These are phyloP conservation scores for Cariama cristata DNA, from an alignment of 2,113 vertebrate species.

Conservation along the genomic window DNA sequence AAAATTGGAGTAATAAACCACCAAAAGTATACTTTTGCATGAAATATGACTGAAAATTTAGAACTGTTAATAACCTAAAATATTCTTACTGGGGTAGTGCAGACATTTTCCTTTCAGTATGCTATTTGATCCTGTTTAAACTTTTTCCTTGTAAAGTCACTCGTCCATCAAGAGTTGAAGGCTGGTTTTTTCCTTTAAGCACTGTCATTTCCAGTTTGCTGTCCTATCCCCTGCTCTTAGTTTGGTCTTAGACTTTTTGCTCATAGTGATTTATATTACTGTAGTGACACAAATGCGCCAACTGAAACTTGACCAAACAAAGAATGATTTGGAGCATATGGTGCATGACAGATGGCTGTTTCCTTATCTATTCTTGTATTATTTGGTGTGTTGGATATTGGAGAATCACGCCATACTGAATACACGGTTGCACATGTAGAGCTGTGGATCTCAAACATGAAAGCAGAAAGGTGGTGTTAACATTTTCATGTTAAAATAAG, in stretches of 20 bases:
- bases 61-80: background rate
- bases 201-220: background rate
- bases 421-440: background rate
- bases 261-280: constrained; percentile 7
- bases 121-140: background rate
- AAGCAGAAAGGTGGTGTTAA: background rate
- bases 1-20: background rate
- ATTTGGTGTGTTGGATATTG: background rate
- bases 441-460: background rate
- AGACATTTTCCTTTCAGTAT: background rate
- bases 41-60: background rate
- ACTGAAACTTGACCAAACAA: constrained; percentile 23
- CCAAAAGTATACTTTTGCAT: background rate
- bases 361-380: background rate
- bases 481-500: background rate
- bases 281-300: background rate
- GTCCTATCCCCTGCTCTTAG: background rate
- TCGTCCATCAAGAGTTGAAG: background rate
- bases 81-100: background rate
- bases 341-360: background rate
- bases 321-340: background rate
- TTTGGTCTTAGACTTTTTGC: background rate
- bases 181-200: background rate
- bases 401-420: background rate
- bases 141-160: background rate